Evolutionary conservation across 2,113 vertebrate genomes (phyloP).

Genomic region (Chaetorhynchus papuensis): DNA sequence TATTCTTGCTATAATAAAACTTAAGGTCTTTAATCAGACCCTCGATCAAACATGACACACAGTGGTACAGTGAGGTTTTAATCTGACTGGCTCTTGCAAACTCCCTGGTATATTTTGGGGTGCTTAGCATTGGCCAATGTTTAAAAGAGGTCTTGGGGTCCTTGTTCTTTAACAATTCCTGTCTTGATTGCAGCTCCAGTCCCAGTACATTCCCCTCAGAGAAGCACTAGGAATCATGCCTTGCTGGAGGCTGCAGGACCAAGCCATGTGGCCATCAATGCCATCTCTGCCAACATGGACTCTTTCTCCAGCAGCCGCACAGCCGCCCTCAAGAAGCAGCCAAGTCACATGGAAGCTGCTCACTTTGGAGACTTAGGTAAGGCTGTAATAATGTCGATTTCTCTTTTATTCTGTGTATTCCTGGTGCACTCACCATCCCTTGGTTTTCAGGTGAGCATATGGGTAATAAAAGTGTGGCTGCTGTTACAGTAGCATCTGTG

Average conservation of each 20-base stretch:
- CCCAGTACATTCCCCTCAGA: constrained; percentile 83
- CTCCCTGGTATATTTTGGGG: neutral
- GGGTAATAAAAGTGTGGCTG: neutral
- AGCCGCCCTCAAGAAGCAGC: constrained; percentile 95
- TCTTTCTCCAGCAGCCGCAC: constrained; percentile 94
- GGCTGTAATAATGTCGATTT: fast-evolving
- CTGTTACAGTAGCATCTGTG: neutral
- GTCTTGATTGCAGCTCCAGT: constrained; percentile 58
- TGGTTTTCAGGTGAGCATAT: neutral
- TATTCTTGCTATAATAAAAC: neutral
- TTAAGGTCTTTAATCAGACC: neutral
- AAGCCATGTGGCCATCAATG: constrained; percentile 96
- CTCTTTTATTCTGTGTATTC: fast-evolving
- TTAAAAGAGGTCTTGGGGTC: neutral
- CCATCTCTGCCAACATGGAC: constrained; percentile 99
- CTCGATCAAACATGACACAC: neutral
- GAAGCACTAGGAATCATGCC: constrained; percentile 85
- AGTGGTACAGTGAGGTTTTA: neutral
- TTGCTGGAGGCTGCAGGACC: constrained; percentile 93
- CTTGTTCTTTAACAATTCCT: neutral
- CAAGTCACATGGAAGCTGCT: constrained; percentile 94
- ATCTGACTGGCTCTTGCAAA: neutral
- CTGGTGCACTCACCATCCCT: neutral
- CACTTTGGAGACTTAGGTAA: constrained; percentile 97
- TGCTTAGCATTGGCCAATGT: neutral